Evolutionary conservation across 35 echinoderm and acorn worm genomes (phyloP).

Genomic region (Diadema setosum): DNA sequence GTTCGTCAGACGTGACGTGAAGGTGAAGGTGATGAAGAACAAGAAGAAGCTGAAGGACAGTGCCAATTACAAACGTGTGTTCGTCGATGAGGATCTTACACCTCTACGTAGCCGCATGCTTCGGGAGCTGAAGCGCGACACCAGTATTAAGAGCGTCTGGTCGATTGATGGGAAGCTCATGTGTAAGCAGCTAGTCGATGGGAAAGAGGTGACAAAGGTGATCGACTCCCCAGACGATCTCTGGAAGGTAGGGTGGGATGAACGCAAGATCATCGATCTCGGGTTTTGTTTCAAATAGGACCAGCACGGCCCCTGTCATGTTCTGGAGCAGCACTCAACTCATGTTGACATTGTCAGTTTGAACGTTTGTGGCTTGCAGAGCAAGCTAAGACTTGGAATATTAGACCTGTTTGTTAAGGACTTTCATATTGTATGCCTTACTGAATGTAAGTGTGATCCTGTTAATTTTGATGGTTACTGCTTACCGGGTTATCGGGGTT

Average conservation of each 20-base stretch:
- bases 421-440: not conserved
- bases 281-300: not conserved
- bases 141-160: not conserved
- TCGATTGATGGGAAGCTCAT: not conserved
- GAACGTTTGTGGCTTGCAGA: not conserved
- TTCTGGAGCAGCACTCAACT: not conserved
- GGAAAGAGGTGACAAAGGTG: not conserved
- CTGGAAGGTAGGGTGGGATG: not conserved
- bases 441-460: not conserved
- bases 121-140: not conserved
- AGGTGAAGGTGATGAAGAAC: not conserved
- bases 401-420: not conserved
- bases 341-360: not conserved
- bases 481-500: not conserved
- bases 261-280: not conserved
- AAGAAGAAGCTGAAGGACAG: not conserved
- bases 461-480: not conserved
- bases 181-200: not conserved
- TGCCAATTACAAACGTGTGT: not conserved
- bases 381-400: not conserved
- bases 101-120: not conserved
- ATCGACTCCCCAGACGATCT: not conserved
- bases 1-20: not conserved
- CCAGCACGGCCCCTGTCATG: not conserved
- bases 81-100: not conserved